phyloP scores from a whole-genome alignment of 2,888 invertebrate species.

The Drosophila formosana region DNA sequence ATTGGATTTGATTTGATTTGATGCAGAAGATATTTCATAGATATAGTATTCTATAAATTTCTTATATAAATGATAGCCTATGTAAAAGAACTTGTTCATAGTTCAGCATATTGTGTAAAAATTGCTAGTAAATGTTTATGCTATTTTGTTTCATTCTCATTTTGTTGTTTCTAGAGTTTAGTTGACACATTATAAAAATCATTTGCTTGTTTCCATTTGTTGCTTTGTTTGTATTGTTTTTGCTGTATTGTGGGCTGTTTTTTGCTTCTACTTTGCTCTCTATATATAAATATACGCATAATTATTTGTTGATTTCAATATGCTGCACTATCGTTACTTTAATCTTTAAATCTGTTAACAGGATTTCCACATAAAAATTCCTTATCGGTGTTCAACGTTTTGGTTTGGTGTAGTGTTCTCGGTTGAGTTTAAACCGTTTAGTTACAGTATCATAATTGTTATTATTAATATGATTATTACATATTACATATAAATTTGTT shows the following conservation, averaged over 20 bases:
- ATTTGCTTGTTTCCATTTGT: slow-evolving; percentile 53
- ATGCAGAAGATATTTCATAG: slow-evolving; percentile 34
- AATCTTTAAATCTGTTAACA: slow-evolving; percentile 50
- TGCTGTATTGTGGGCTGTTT: slow-evolving; percentile 64
- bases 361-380: slow-evolving; percentile 60
- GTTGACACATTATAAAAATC: slow-evolving; percentile 58
- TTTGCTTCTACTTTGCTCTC: slow-evolving; percentile 29
- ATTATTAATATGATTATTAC: slow-evolving; percentile 1
- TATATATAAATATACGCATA: slow-evolving; percentile 24
- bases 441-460: slow-evolving; percentile 36
- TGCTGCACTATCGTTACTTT: slow-evolving; percentile 57
- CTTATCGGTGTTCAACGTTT: slow-evolving; percentile 73
- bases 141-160: slow-evolving; percentile 6
- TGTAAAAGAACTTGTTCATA: slow-evolving; percentile 47
- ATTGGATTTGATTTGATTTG: not conserved
- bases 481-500: slow-evolving; percentile 49
- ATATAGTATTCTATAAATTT: slow-evolving; percentile 61
- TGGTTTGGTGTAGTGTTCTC: slow-evolving; percentile 38
- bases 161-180: slow-evolving; percentile 24
- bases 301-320: slow-evolving; percentile 50
- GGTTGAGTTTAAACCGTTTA: slow-evolving; percentile 49
- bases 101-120: slow-evolving; percentile 61
- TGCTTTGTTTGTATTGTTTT: slow-evolving; percentile 65
- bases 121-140: slow-evolving; percentile 63
- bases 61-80: slow-evolving; percentile 59